Evolutionary conservation across 2,797 vertebrate genomes (phyloP).

Genomic region (Poeciliopsis gracilis): DNA sequence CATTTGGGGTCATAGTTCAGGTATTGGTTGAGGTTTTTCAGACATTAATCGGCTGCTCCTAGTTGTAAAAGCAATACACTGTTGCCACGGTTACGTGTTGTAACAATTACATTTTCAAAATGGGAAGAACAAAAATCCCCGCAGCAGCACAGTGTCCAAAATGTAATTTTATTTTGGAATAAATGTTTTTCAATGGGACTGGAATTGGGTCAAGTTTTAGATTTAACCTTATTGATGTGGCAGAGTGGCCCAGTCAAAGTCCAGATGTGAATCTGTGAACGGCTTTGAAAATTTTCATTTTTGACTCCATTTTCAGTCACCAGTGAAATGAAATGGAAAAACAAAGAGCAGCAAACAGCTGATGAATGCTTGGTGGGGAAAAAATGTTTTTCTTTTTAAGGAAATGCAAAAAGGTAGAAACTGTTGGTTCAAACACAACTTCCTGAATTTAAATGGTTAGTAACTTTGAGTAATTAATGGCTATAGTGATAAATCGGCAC

Average conservation of each 20-base stretch:
- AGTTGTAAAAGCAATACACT: background rate
- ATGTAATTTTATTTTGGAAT: background rate
- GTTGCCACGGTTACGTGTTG: too few species aligned
- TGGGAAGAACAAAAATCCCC: too few species aligned
- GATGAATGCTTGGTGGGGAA: background rate
- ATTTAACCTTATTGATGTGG: background rate
- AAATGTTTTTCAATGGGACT: background rate
- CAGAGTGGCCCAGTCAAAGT: background rate
- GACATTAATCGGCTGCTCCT: background rate
- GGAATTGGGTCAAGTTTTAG: background rate
- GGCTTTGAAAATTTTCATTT: background rate
- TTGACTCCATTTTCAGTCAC: too few species aligned
- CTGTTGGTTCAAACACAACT: background rate
- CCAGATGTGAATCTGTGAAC: background rate
- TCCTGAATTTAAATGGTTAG: background rate
- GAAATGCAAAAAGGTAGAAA: background rate
- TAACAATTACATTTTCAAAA: too few species aligned
- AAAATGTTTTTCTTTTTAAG: background rate
- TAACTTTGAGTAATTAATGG: background rate
- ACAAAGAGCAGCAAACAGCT: background rate
- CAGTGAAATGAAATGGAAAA: too few species aligned
- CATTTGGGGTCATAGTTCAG: background rate
- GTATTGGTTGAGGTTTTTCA: background rate
- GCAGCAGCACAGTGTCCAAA: background rate
- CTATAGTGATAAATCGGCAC: too few species aligned